Percentiles rank a stretch among this genome's conserved stretches.
Evolutionary conservation across 1,140 invertebrate species (phyloP).

Genomic region (Calephelis nemesis): DNA sequence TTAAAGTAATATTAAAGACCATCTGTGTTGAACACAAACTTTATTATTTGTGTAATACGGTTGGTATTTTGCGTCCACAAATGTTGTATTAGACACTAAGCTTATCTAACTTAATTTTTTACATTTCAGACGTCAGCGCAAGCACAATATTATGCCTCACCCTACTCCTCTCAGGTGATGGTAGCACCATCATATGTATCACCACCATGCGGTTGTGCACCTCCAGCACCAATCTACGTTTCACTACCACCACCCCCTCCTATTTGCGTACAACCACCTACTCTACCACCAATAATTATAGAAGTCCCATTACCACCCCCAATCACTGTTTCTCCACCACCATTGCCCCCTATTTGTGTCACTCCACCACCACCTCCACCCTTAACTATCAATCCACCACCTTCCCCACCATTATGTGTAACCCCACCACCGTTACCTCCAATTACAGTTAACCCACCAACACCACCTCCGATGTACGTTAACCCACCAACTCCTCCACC

Average conservation of each 20-base stretch:
- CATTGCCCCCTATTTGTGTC: slow-evolving; percentile 48
- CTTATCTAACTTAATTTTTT: too few species aligned
- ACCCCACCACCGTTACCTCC: slow-evolving; percentile 54
- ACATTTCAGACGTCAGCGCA: slow-evolving; percentile 45
- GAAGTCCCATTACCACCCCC: slow-evolving; percentile 51
- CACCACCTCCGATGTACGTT: slow-evolving; percentile 49
- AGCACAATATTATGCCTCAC: slow-evolving; percentile 54
- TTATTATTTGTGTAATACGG: too few species aligned
- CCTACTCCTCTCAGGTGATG: slow-evolving; percentile 36
- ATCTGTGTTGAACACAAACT: too few species aligned
- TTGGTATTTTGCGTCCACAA: too few species aligned
- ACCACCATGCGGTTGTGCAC: slow-evolving; percentile 35
- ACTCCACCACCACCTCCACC: slow-evolving; percentile 50
- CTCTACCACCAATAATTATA: slow-evolving; percentile 48
- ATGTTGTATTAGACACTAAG: too few species aligned
- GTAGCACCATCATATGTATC: slow-evolving; percentile 25
- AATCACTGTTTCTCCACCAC: slow-evolving; percentile 48
- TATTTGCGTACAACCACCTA: slow-evolving; percentile 49
- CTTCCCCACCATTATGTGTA: slow-evolving; percentile 52
- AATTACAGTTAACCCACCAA: slow-evolving; percentile 52
- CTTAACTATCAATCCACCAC: slow-evolving; percentile 44
- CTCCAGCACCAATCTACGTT: slow-evolving; percentile 44
- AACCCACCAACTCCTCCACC: slow-evolving; percentile 51
- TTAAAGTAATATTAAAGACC: too few species aligned
- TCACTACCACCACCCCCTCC: slow-evolving; percentile 42